Conservation (phyloP, 2,888 invertebrate species). For the Sabatieria punctata region DNA sequence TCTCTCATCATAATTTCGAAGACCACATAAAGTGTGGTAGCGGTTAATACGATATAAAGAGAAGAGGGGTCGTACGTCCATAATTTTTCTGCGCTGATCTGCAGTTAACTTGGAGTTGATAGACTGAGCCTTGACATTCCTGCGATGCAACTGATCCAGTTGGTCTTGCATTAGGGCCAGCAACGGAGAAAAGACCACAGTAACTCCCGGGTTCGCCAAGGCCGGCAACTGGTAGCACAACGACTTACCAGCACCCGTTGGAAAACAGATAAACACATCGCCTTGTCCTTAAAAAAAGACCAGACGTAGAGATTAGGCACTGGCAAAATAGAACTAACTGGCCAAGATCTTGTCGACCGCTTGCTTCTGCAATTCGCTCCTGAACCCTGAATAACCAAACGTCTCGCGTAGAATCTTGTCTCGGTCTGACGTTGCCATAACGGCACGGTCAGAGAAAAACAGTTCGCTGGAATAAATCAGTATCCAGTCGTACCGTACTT, state of each 20-base stretch:
- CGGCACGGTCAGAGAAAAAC: too few species aligned
- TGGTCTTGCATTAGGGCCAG: conserved; percentile 89
- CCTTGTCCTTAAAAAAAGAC: conserved; percentile 38
- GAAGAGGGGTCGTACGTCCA: too few species aligned
- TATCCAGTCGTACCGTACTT: too few species aligned
- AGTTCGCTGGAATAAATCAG: too few species aligned
- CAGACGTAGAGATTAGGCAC: not conserved
- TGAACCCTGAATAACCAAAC: not conserved
- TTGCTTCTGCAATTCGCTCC: not conserved
- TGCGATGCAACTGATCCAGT: conserved; percentile 59
- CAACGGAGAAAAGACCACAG: conserved; percentile 85
- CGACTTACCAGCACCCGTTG: conserved; percentile 89
- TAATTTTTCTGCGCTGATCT: too few species aligned
- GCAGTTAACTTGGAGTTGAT: conserved; percentile 74
- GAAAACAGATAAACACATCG: conserved; percentile 93
- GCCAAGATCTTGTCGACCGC: not conserved
- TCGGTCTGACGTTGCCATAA: not conserved
- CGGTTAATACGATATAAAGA: too few species aligned
- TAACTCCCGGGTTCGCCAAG: conserved; percentile 54
- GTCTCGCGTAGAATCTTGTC: not conserved
- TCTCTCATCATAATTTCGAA: too few species aligned
- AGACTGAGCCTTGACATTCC: conserved; percentile 64
- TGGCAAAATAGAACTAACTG: not conserved
- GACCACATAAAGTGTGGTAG: too few species aligned
- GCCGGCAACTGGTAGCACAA: conserved; percentile 92